Conservation (phyloP, 2,797 vertebrate species). For the Pseudocheirus occidentalis region DNA sequence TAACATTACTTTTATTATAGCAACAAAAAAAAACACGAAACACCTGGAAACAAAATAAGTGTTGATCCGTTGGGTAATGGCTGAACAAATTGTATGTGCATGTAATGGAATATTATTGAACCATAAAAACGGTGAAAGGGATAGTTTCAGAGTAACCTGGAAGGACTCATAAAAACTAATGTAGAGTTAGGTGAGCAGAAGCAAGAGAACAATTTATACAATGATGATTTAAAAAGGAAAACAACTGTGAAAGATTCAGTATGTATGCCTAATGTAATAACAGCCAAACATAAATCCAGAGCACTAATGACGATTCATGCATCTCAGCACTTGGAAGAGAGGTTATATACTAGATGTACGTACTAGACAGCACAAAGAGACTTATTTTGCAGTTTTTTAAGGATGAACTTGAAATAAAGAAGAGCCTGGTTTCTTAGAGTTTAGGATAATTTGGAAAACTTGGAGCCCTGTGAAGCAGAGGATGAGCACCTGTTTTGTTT, state of each 20-base stretch:
- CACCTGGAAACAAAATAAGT: background rate
- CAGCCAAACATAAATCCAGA: background rate
- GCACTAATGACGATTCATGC: background rate
- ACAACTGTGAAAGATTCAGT: background rate
- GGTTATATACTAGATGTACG: background rate
- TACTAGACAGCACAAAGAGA: background rate
- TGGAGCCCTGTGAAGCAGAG: constrained; percentile 47
- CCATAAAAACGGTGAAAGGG: background rate
- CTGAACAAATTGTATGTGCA: background rate
- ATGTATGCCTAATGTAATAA: background rate
- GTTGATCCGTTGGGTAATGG: background rate
- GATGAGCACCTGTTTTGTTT: background rate
- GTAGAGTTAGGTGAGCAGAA: background rate
- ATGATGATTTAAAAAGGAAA: background rate
- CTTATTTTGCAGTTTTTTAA: constrained; percentile 22
- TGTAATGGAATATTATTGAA: background rate
- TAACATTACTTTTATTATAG: background rate
- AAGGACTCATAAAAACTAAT: background rate
- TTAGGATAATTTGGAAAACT: constrained; percentile 18
- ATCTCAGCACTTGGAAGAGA: background rate
- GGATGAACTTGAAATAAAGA: constrained; percentile 55
- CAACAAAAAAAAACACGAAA: background rate
- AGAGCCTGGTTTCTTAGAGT: background rate
- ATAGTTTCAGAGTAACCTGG: background rate
- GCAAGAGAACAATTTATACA: background rate